phyloP scores from a whole-genome alignment of 1,140 invertebrate genomes.

The Drosophila mayri region DNA sequence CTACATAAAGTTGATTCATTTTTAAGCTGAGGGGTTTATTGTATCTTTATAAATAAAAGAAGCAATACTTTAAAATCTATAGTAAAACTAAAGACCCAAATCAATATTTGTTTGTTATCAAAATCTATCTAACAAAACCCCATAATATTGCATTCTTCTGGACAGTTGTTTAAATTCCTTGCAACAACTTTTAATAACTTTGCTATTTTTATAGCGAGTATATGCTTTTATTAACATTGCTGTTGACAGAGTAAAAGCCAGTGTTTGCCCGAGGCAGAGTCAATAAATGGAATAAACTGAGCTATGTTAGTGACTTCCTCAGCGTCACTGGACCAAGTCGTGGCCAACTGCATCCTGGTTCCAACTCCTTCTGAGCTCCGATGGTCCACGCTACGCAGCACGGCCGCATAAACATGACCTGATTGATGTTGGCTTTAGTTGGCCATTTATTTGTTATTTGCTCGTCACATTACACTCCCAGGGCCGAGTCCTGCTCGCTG shows the following conservation, averaged over 20 bases:
- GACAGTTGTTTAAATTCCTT: not conserved
- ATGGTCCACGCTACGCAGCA: not conserved
- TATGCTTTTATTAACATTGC: slow-evolving; percentile 4
- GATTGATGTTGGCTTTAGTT: slow-evolving; percentile 69
- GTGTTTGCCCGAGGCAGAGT: slow-evolving; percentile 14
- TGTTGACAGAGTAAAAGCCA: slow-evolving; percentile 7
- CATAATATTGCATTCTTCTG: not conserved
- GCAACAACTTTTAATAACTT: not conserved
- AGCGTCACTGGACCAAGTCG: not conserved
- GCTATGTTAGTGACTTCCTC: slow-evolving; percentile 16
- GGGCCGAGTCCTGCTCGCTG: slow-evolving; percentile 1
- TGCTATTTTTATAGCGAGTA: not conserved
- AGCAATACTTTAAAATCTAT: not conserved
- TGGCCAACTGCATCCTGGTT: slow-evolving; percentile 19
- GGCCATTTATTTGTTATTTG: slow-evolving; percentile 71
- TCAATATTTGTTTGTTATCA: not conserved
- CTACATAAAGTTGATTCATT: too few species aligned
- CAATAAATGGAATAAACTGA: slow-evolving; percentile 37
- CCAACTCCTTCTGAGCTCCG: not conserved
- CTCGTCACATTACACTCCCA: slow-evolving; percentile 43
- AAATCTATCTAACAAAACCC: too few species aligned
- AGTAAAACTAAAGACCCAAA: not conserved
- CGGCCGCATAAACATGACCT: slow-evolving; percentile 70
- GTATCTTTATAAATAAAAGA: not conserved
- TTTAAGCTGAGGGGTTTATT: not conserved